Evolutionary conservation across 1,140 invertebrate species (phyloP), one percentile per base, ranked within the genome.

Genomic region (Drosophila serrata): DNA sequence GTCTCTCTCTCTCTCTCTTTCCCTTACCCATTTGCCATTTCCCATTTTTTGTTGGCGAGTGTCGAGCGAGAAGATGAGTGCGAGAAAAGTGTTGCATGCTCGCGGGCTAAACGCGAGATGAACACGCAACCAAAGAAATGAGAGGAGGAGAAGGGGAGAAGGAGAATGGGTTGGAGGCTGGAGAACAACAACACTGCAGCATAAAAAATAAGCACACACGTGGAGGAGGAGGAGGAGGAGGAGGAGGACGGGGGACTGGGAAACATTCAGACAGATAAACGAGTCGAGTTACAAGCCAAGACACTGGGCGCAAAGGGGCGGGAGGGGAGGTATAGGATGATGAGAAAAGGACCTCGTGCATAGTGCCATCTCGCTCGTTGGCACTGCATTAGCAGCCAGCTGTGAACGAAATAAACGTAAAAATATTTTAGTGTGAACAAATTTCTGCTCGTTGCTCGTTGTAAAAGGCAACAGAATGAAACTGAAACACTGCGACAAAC

Each of bases 381-480:
- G 59, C 79, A 79, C 75, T 88, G 84, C 82, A 86, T 86, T 86
- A 88, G 82, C 80, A 88, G 75, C 70, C 82, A 82, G 84, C 82
- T 88, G 84, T 86, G 76, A 88, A 84, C 75, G 84, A 86, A 86
- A 88, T 86, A 88, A 86, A 88, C 75, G 84, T 82, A 88, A 76
- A 86, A 86, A 88, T 86, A 88, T 86, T 86, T 77, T 85, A 86
- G 78, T 86, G 78, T 74, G 82, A 85, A 85, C 61, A 85, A 86
- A 86, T 85, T 73, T 31, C 40, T 31, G 81, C 64, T 59, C 67
- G 69, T 58, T 35, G 64, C 63, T 58, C 51, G 42, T 49, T 72
- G 65, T 42, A 59, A 84, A 82, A 80, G 67, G 81, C 68, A 63
- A 76, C 62, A 68, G 43, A 80, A 70, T 39, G 69, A 62, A 77